Conservation (phyloP, 1,140 invertebrate genomes). For the Artemia franciscana region DNA sequence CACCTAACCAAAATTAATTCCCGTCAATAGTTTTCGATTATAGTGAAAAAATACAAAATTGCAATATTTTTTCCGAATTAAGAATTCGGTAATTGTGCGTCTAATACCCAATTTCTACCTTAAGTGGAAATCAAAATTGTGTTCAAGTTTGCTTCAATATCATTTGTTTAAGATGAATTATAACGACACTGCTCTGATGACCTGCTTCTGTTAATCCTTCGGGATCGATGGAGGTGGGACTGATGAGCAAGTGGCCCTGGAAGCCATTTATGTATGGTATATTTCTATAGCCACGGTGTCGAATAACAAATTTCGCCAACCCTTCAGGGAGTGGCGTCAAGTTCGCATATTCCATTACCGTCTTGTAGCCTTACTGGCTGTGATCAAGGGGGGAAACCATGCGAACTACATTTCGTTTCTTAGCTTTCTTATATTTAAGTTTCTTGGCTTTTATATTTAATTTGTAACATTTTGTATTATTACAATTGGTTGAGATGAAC, state of each 20-base stretch:
- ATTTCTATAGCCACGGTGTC: conserved; percentile 4
- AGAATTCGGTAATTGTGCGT: no score
- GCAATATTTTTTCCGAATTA: no score
- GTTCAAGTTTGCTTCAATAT: no score
- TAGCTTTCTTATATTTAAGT: no score
- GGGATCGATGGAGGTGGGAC: background rate
- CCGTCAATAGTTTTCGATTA: no score
- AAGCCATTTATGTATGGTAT: conserved; percentile 8
- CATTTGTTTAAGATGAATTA: no score
- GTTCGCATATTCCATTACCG: conserved; percentile 38
- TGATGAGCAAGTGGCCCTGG: conserved; percentile 4
- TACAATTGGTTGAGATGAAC: no score
- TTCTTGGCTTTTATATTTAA: background rate
- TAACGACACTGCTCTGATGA: background rate
- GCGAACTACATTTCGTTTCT: conserved; percentile 26
- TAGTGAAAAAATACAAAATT: no score
- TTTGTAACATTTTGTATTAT: no score
- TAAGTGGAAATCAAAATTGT: no score
- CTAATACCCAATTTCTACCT: no score
- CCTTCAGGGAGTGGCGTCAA: background rate
- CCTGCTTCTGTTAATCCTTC: background rate
- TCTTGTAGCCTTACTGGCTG: conserved; percentile 35
- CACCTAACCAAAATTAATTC: no score
- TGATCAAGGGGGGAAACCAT: conserved; percentile 43
- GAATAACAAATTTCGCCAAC: background rate